Conservation (phyloP, 2,888 invertebrate species). For the Phalera bucephala region DNA sequence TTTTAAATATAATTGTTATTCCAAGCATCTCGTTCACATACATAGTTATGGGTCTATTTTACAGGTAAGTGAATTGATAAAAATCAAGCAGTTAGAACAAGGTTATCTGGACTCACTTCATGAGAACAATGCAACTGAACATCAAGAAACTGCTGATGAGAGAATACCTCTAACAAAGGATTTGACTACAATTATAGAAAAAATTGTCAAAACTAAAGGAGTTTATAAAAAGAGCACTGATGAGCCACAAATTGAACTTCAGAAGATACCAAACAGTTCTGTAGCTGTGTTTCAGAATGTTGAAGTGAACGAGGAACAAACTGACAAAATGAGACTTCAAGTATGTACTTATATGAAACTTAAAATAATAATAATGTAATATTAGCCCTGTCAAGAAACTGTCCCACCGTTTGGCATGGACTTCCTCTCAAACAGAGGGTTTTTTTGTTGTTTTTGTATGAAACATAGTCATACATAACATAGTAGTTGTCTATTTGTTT, state of each 20-base stretch:
- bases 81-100: conserved; percentile 75
- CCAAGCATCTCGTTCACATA: no score
- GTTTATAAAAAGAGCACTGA: conserved; percentile 31
- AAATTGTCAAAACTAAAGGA: conserved; percentile 62
- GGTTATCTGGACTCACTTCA: conserved; percentile 66
- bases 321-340: conserved; percentile 83
- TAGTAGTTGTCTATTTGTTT: no score
- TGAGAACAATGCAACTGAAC: conserved; percentile 31
- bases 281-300: conserved; percentile 87
- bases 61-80: conserved; percentile 68
- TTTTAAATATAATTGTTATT: neutral
- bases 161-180: conserved; percentile 77
- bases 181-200: conserved; percentile 81
- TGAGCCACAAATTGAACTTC: conserved; percentile 60
- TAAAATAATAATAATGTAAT: no score
- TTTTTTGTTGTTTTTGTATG: no score
- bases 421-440: no score
- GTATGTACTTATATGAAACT: conserved; percentile 61
- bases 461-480: no score
- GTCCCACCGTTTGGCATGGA: no score
- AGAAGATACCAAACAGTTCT: conserved; percentile 82
- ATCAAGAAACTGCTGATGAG: conserved; percentile 41
- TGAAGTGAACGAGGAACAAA: conserved; percentile 44
- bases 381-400: no score
- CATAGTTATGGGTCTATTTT: conserved; percentile 19